Percentiles rank a stretch among this genome's conserved stretches.
Evolutionary conservation across 2,888 invertebrate species (phyloP).

Genomic region (Drosophila histrio): DNA sequence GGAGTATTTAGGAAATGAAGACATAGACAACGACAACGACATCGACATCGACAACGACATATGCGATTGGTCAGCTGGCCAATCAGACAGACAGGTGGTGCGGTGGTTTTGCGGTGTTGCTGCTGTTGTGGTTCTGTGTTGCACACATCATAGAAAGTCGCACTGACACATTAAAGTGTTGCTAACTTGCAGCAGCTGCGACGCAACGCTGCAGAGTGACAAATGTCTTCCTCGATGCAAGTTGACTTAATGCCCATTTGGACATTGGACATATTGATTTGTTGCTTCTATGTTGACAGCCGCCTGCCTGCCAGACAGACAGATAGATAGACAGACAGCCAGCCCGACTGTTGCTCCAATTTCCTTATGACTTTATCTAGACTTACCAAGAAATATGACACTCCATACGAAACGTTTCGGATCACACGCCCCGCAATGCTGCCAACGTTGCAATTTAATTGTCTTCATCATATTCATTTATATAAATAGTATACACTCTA

Average conservation of each 20-base stretch:
- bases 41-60: conserved; percentile 35
- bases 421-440: conserved; percentile 4
- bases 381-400: conserved; percentile 63
- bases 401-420: conserved; percentile 12
- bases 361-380: conserved; percentile 51
- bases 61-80: conserved; percentile 24
- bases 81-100: conserved; percentile 16
- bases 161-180: conserved; percentile 68
- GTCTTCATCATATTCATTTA: conserved; percentile 30
- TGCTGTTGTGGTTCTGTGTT: conserved; percentile 12
- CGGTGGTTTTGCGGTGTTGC: conserved; percentile 15
- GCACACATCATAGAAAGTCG: conserved; percentile 76
- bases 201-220: conserved; percentile 53
- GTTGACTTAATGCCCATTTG: conserved; percentile 73
- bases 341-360: conserved; percentile 60
- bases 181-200: conserved; percentile 29
- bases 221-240: conserved; percentile 77
- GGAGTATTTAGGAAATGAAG: conserved; percentile 72
- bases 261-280: conserved; percentile 75
- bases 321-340: neutral
- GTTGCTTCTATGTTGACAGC: conserved; percentile 59
- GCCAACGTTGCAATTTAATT: conserved; percentile 54
- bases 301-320: conserved; percentile 2
- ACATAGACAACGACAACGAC: conserved; percentile 62
- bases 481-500: neutral